Evolutionary conservation across 2,797 vertebrate genomes (phyloP).

Genomic region (Sebastes diploproa): DNA sequence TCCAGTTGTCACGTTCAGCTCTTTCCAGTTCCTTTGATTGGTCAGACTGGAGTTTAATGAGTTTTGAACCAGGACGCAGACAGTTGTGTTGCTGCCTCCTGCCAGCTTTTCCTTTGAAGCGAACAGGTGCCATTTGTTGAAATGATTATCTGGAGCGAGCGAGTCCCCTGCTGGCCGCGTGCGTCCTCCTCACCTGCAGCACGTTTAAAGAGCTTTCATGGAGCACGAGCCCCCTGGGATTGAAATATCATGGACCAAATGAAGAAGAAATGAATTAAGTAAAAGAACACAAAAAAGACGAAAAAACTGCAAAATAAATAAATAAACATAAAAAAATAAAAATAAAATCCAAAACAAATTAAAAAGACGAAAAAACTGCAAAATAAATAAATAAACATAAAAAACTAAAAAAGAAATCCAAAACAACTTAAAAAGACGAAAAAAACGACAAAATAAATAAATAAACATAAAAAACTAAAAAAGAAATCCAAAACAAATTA

Average conservation of each 20-base stretch:
- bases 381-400: not conserved
- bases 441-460: not conserved
- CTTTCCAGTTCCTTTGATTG: not conserved
- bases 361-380: no score
- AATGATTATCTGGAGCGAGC: slow-evolving; percentile 56
- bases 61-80: not conserved
- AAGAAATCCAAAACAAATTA: no score
- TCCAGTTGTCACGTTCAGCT: fast-evolving
- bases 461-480: not conserved
- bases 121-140: slow-evolving; percentile 78
- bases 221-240: not conserved
- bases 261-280: not conserved
- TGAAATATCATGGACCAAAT: not conserved
- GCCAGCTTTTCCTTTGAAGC: slow-evolving; percentile 34
- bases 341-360: no score
- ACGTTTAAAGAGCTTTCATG: not conserved
- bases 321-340: no score
- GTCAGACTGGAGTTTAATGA: not conserved
- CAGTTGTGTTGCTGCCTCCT: slow-evolving; percentile 5
- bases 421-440: no score
- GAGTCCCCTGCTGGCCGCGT: slow-evolving; percentile 58
- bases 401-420: no score
- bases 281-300: no score
- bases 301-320: not conserved
- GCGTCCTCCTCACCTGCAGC: slow-evolving; percentile 30